These are phyloP conservation scores for Arnoldichthys spilopterus DNA, from an alignment of 2,797 vertebrate genomes.

Conservation along the genomic window DNA sequence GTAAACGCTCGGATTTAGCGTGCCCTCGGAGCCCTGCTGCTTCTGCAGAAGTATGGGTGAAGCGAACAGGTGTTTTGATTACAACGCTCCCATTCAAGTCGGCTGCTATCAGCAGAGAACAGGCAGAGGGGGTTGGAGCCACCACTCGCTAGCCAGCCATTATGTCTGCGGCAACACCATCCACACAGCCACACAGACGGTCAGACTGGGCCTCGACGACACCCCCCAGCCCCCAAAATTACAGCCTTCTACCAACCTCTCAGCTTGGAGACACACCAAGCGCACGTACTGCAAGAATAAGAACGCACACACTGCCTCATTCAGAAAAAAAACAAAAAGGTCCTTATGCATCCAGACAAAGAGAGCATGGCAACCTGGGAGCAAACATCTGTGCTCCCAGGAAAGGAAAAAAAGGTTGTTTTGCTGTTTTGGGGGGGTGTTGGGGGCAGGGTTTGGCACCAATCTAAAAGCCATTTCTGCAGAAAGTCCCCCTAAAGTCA, in stretches of 20 bases:
- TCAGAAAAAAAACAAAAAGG: background rate
- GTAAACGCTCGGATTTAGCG: background rate
- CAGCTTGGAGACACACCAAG: background rate
- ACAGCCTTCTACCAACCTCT: background rate
- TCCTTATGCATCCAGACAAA: slow-evolving; percentile 12
- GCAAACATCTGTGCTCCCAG: too few species aligned
- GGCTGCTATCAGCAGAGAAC: slow-evolving; percentile 32
- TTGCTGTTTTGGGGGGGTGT: too few species aligned
- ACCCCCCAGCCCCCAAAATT: background rate
- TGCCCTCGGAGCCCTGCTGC: too few species aligned
- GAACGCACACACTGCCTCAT: background rate
- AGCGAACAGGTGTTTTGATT: slow-evolving; percentile 9
- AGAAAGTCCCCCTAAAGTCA: too few species aligned
- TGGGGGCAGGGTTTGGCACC: too few species aligned
- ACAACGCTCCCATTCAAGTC: slow-evolving; percentile 8
- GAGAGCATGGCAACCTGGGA: background rate
- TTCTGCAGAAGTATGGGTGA: background rate
- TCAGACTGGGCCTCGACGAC: background rate
- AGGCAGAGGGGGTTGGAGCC: slow-evolving; percentile 6
- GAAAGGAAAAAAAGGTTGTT: too few species aligned
- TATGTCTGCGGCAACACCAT: slow-evolving; percentile 25
- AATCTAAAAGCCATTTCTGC: too few species aligned
- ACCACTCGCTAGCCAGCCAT: slow-evolving; percentile 7
- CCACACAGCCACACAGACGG: slow-evolving; percentile 1
- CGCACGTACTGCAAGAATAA: background rate